Evolutionary conservation across 2,888 invertebrate species (phyloP).

Genomic region (Megalurothrips usitatus): DNA sequence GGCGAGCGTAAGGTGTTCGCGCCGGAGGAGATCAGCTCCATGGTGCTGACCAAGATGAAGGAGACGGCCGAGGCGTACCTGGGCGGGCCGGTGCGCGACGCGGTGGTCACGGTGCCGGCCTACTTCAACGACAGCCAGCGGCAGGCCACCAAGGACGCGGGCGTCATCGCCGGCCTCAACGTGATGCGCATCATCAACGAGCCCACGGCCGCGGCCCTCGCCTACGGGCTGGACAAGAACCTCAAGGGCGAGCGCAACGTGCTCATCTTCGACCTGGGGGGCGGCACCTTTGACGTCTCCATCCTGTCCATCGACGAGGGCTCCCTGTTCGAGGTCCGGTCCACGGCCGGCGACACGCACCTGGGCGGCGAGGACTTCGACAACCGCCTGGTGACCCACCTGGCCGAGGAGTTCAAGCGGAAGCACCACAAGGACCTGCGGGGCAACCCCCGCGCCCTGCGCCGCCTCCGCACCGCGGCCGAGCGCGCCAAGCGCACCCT

Average conservation of each 20-base stretch:
- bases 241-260: slow-evolving; percentile 54
- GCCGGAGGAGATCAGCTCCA: slow-evolving; percentile 67
- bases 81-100: slow-evolving; percentile 44
- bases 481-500: slow-evolving; percentile 53
- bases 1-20: slow-evolving; percentile 59
- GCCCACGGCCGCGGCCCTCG: slow-evolving; percentile 56
- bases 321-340: slow-evolving; percentile 68
- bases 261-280: slow-evolving; percentile 55
- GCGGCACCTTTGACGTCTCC: slow-evolving; percentile 90
- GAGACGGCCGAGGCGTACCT: slow-evolving; percentile 67
- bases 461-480: slow-evolving; percentile 51
- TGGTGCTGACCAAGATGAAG: slow-evolving; percentile 57
- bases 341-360: slow-evolving; percentile 81
- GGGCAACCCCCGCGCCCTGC: slow-evolving; percentile 47
- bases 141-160: slow-evolving; percentile 63
- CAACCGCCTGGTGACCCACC: slow-evolving; percentile 55
- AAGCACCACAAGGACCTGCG: slow-evolving; percentile 51
- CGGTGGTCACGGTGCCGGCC: slow-evolving; percentile 70
- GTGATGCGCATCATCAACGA: slow-evolving; percentile 60
- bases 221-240: slow-evolving; percentile 58
- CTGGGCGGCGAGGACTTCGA: slow-evolving; percentile 66
- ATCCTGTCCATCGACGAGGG: slow-evolving; percentile 68
- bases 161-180: slow-evolving; percentile 60
- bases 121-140: slow-evolving; percentile 63
- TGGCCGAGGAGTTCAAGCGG: slow-evolving; percentile 55